phyloP scores from a whole-genome alignment of 2,888 invertebrate species.

The Drosophila falleni region DNA sequence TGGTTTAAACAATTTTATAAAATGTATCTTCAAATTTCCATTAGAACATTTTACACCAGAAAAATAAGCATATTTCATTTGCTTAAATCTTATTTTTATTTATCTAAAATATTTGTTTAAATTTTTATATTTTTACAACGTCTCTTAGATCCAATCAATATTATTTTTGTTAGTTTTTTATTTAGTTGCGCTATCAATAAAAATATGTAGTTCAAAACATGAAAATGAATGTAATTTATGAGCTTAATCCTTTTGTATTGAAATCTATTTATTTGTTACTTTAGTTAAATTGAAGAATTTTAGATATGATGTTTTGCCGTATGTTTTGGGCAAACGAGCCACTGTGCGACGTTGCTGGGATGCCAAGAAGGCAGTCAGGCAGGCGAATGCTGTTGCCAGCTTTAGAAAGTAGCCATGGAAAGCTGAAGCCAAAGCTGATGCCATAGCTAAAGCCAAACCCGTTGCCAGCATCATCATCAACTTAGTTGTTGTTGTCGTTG shows the following conservation, averaged over 20 bases:
- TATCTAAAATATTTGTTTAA: too few species aligned
- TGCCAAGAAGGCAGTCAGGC: slow-evolving; percentile 35
- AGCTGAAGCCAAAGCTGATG: slow-evolving; percentile 35
- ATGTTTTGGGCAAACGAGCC: too few species aligned
- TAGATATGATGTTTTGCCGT: not conserved
- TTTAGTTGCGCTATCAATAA: too few species aligned
- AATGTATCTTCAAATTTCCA: too few species aligned
- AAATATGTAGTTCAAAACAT: not conserved
- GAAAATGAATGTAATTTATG: not conserved
- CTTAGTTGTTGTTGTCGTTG: not conserved
- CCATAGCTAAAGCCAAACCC: slow-evolving; percentile 61
- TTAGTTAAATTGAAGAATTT: not conserved
- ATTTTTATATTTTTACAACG: too few species aligned
- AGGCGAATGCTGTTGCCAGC: slow-evolving; percentile 34
- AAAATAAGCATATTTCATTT: too few species aligned
- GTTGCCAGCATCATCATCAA: slow-evolving; percentile 52
- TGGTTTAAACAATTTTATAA: too few species aligned
- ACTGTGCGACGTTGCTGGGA: slow-evolving; percentile 6
- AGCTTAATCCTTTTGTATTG: not conserved
- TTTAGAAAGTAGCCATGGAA: slow-evolving; percentile 74
- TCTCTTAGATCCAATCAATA: too few species aligned
- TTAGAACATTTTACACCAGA: too few species aligned
- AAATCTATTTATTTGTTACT: not conserved
- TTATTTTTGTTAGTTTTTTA: too few species aligned
- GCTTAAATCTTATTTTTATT: too few species aligned